A percentile compares a stretch with the other conserved stretches of the same genome.
Evolutionary conservation across 2,888 invertebrate species (phyloP).

Genomic region (Crematogaster levior): DNA sequence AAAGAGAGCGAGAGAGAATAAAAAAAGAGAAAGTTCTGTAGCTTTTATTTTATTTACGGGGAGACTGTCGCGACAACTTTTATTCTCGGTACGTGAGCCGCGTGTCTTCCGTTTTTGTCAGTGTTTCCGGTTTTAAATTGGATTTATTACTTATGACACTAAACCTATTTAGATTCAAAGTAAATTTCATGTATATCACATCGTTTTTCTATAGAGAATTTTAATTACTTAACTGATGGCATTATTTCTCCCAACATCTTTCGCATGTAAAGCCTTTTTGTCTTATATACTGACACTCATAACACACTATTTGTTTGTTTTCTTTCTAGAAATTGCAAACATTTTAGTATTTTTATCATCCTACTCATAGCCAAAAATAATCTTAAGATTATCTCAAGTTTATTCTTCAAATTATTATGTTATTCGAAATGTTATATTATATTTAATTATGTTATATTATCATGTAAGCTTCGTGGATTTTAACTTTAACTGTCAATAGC

Average conservation of each 20-base stretch:
- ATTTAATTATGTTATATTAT: too few species aligned
- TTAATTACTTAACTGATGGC: conserved; percentile 8
- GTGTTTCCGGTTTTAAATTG: conserved; percentile 72
- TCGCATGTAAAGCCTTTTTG: not conserved
- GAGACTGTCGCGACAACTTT: conserved; percentile 2
- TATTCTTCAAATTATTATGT: not conserved
- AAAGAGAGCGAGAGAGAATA: too few species aligned
- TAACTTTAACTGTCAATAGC: not conserved
- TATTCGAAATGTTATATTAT: not conserved
- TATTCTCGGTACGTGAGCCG: conserved; percentile 71
- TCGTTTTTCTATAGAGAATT: not conserved
- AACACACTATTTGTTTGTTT: not conserved
- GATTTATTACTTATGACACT: conserved; percentile 55
- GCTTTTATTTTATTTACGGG: not conserved
- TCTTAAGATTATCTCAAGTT: not conserved
- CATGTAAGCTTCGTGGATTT: not conserved
- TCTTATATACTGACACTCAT: not conserved
- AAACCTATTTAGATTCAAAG: not conserved
- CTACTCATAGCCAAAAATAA: not conserved
- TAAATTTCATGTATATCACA: not conserved
- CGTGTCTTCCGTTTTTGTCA: conserved; percentile 77
- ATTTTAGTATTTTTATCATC: not conserved
- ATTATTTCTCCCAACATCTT: not conserved
- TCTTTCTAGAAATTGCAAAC: not conserved
- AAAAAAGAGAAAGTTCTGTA: not conserved